Base-by-base conservation (phyloP, 2,888 invertebrate species). In the Schizotus pectinicornis region DNA sequence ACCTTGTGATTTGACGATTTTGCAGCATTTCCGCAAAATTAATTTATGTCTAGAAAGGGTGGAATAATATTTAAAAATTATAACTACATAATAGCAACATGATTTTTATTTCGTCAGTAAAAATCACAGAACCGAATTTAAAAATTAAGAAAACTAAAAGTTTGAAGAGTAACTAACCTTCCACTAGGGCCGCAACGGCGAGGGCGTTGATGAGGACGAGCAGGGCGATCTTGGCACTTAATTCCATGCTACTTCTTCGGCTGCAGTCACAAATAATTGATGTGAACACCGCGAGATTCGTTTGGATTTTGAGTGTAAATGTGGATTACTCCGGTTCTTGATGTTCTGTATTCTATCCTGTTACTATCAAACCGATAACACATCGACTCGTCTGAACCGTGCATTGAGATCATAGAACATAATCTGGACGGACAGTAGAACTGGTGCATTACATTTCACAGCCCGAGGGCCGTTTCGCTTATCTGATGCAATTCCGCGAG, bases 261-360 rank as follows among this genome's bases (percentile, higher is more conserved):
- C 32, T 33, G 33, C 22, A 37, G 47, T 54, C 60, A 64, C 61
- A 48, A 49, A 58, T 49, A 47, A 60, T 57, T 53, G 67, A 67
- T 59, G 65, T 68, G 63, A 53, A 68, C 69, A 60, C 64, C 54
- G 57, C 59, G 63, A 58, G 51, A 64, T 67, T 61, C 64, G 67
- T 56, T 61, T 52, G 59, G 64, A 67, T 64, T 73, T 73, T 74
- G 70, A 73, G 65, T 67, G 68, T 67, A 67, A 67, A 69, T 68
- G 62, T 63, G 66, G 64, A 69, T 64, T 68, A 67, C 66, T 65
- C 62, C 63, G 59, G 67, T 66, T 71, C 71, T 73, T 70, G 69
- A 69, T 70, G 63, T 67, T 67, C 62, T 63, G 66, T 69, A 68
- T 67, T 70, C 70, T 63, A 71, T 60, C 65, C 65, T 33, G 42